Conservation (phyloP, 2,113 vertebrate species). For the Xenus cinereus region DNA sequence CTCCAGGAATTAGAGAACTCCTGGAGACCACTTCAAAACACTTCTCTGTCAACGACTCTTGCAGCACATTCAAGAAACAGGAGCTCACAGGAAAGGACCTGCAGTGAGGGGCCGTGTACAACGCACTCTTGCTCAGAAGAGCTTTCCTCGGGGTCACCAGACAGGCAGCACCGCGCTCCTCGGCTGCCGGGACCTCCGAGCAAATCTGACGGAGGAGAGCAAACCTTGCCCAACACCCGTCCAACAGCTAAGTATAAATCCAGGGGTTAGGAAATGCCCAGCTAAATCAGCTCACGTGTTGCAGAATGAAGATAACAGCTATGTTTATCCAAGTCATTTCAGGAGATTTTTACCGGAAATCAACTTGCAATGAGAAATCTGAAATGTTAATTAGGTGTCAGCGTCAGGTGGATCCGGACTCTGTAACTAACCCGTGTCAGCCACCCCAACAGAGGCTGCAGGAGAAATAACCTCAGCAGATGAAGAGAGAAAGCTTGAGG, state of each 20-base stretch:
- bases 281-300: accelerated
- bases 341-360: not conserved
- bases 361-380: not conserved
- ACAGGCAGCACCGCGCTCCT: not conserved
- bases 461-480: not conserved
- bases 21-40: not conserved
- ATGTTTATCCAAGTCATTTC: not conserved
- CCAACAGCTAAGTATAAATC: not conserved
- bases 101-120: not conserved
- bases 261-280: not conserved
- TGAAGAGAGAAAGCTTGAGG: not conserved
- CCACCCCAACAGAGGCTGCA: not conserved
- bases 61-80: not conserved
- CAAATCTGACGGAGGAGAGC: not conserved
- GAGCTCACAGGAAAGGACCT: not conserved
- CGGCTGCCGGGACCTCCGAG: not conserved
- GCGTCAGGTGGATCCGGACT: not conserved
- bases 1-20: not conserved
- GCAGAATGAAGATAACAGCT: not conserved
- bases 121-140: not conserved
- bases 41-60: not conserved
- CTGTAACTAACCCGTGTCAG: not conserved
- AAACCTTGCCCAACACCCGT: not conserved
- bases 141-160: not conserved
- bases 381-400: not conserved